Evolutionary conservation across 2,888 invertebrate species (phyloP).

Genomic region (Xestoiulus laeticollis): DNA sequence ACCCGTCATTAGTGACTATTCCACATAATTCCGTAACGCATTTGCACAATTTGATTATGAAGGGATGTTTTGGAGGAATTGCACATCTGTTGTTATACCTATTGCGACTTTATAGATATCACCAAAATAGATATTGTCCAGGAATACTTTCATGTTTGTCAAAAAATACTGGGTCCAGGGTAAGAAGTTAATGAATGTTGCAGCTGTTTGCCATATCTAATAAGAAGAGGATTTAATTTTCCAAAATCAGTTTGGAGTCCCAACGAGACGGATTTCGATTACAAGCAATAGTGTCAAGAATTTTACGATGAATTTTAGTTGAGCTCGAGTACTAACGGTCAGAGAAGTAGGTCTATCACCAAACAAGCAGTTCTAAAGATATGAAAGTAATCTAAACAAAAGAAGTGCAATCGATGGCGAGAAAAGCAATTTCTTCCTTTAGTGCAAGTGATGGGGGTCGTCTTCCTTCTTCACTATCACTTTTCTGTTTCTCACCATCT

Average conservation of each 20-base stretch:
- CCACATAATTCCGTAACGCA: too few relatives aligned
- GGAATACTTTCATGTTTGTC: not conserved
- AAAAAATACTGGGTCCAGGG: not conserved
- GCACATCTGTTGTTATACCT: too few relatives aligned
- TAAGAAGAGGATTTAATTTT: not conserved
- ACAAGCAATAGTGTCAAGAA: too few relatives aligned
- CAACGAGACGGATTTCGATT: too few relatives aligned
- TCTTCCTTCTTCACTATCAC: constrained; percentile 18
- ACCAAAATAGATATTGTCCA: too few relatives aligned
- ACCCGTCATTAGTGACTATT: too few relatives aligned
- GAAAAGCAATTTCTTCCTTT: constrained; percentile 19
- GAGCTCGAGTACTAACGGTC: not conserved
- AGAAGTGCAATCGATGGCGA: constrained; percentile 4
- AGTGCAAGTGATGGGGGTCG: constrained; percentile 26
- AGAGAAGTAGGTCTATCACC: not conserved
- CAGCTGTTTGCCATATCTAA: not conserved
- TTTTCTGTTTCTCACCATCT: constrained; percentile 7
- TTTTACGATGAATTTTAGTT: not conserved
- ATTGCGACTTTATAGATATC: too few relatives aligned
- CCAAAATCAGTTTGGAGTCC: not conserved
- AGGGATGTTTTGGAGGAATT: too few relatives aligned
- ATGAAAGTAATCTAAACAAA: constrained; percentile 19
- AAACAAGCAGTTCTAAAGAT: not conserved
- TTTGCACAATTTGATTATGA: too few relatives aligned
- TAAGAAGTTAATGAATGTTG: not conserved